Percentiles rank a stretch among this genome's conserved stretches.
Evolutionary conservation across 2,113 vertebrate species (phyloP).

Genomic region (Garra rufa): DNA sequence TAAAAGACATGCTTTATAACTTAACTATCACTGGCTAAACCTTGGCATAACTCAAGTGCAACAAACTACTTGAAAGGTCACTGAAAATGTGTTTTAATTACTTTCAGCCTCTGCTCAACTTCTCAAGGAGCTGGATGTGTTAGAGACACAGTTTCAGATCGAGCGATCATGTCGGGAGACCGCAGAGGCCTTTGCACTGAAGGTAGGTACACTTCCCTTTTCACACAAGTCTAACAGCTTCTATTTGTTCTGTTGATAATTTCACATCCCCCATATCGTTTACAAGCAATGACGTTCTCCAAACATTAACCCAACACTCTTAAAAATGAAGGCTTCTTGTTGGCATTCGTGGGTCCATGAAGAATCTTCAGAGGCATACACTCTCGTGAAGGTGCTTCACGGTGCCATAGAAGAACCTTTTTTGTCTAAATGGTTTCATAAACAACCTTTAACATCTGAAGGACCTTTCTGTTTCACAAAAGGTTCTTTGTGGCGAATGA

Average conservation of each 20-base stretch:
- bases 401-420: no score
- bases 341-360: no score
- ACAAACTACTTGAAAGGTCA: neutral
- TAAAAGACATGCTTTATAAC: neutral
- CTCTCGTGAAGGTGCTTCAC: no score
- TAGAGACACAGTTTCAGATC: slow-evolving; percentile 79
- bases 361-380: no score
- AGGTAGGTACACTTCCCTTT: slow-evolving; percentile 63
- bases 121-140: slow-evolving; percentile 75
- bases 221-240: neutral
- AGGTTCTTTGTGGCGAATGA: no score
- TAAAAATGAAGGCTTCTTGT: neutral
- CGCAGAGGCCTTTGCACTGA: slow-evolving; percentile 73
- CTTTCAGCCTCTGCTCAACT: slow-evolving; percentile 76
- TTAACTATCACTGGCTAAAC: neutral
- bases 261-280: slow-evolving; percentile 7
- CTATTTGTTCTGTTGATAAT: neutral
- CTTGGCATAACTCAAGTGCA: neutral
- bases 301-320: neutral
- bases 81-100: neutral
- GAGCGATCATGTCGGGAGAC: slow-evolving; percentile 75
- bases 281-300: neutral
- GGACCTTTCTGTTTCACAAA: no score
- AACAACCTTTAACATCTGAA: no score
- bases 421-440: no score